These are phyloP conservation scores for Chelidonichthys spinosus DNA, from an alignment of 2,797 vertebrate genomes.

Conservation along the genomic window DNA sequence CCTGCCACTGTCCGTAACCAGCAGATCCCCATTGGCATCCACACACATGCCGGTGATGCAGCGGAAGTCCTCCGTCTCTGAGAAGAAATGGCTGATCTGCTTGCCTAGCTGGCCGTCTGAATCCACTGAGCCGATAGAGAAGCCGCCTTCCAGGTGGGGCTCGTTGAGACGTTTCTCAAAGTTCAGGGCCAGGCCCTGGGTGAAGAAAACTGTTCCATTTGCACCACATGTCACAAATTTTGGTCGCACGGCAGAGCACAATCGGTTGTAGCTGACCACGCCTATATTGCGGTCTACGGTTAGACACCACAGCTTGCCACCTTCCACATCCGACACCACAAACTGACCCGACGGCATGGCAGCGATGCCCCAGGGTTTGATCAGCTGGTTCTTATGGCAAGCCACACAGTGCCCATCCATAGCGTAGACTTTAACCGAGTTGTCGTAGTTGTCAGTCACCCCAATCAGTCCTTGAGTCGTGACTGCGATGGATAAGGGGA, in stretches of 20 bases:
- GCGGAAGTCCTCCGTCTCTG: constrained; percentile 95
- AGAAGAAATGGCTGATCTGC: constrained; percentile 98
- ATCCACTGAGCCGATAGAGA: constrained; percentile 95
- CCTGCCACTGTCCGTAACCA: constrained; percentile 95
- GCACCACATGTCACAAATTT: constrained; percentile 97
- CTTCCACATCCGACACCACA: constrained; percentile 96
- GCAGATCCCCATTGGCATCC: constrained; percentile 92
- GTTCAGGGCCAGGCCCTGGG: constrained; percentile 95
- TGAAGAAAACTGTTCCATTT: constrained; percentile 95
- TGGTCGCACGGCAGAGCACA: constrained; percentile 95
- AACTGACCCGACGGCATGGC: constrained; percentile 95
- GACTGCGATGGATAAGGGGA: constrained; percentile 95
- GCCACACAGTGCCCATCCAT: constrained; percentile 95
- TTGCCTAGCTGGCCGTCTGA: constrained; percentile 92
- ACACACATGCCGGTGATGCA: constrained; percentile 99
- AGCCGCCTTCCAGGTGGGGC: constrained; percentile 95
- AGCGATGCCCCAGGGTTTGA: constrained; percentile 97
- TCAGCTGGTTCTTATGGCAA: constrained; percentile 95
- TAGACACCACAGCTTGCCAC: constrained; percentile 96
- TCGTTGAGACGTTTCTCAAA: constrained; percentile 95
- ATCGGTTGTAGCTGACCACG: constrained; percentile 93
- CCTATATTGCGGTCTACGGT: constrained; percentile 92
- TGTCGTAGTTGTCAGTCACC: constrained; percentile 96
- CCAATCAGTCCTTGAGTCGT: constrained; percentile 95
- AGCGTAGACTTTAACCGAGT: constrained; percentile 97